Conservation (phyloP, 2,113 vertebrate species). For the Ceyx cyanopectus region DNA sequence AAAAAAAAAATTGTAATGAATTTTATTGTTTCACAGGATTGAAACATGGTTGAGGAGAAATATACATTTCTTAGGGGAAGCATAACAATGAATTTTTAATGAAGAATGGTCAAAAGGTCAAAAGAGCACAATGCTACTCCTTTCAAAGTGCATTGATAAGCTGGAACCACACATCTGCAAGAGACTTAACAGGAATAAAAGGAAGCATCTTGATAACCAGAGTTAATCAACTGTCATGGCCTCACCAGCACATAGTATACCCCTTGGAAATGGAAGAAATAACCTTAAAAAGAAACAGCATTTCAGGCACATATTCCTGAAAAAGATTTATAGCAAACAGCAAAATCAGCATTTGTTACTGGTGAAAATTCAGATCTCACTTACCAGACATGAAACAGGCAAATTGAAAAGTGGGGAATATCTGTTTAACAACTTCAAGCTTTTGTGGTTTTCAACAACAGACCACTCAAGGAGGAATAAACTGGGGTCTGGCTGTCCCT, state of each 20-base stretch:
- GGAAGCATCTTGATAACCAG: background rate
- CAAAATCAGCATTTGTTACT: background rate
- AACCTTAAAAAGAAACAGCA: background rate
- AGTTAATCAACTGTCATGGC: background rate
- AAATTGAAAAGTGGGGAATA: background rate
- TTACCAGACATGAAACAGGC: background rate
- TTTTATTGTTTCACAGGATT: background rate
- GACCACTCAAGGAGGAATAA: background rate
- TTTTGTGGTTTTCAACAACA: background rate
- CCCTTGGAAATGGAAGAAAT: background rate
- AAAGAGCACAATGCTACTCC: background rate
- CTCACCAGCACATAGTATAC: background rate
- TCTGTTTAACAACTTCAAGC: background rate
- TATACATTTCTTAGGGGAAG: background rate
- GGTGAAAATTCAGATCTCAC: background rate
- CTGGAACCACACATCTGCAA: background rate
- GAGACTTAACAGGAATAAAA: background rate
- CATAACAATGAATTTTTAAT: slow-evolving; percentile 1
- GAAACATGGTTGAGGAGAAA: background rate
- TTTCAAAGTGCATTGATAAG: slow-evolving; percentile 27
- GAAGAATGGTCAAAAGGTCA: slow-evolving; percentile 24
- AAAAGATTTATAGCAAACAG: background rate
- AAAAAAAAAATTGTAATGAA: background rate
- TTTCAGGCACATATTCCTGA: background rate
- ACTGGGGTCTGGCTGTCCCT: background rate